Base-by-base conservation (phyloP, 2,888 invertebrate species). In the Ceramica pisi region DNA sequence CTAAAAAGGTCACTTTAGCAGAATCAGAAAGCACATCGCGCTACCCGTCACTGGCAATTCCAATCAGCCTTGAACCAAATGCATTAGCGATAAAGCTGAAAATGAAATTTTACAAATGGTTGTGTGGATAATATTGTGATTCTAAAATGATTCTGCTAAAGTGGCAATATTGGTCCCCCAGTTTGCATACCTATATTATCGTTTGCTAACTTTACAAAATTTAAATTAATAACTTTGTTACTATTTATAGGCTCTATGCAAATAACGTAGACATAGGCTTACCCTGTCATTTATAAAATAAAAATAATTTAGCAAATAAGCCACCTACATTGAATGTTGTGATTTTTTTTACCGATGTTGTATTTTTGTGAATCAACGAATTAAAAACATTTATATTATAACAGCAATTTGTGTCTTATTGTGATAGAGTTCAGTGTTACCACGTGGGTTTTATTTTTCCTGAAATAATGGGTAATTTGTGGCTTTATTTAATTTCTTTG, bases 261-360 rank as follows among this genome's bases (percentile, higher is more conserved):
- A 51, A 67, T 21, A 67, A 41, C 14, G 12, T 41, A 41, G 6
- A 14, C 1, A 14, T 31, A 41, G 9, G 8, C 41, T 16, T 51
- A 21, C 19, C 26, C 55, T 38, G n/a, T 50, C 72, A 35, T 51
- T 16, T 71, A 9, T 38, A 35, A 16, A 16, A 74, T 31, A 26
- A 41, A 38, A 12, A 21, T 72, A 23, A 44, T n/a, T 50, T 19
- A 23, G 6, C 9, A 31, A 31, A 8, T 50, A 31, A 19, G 41
- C n/a, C 53, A 26, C 23, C n/a, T 59, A 26, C 23, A 26, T 21
- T 78, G 14, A 48, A 61, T 50, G 35, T 74, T 61, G 74, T 78
- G 44, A 41, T 48, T 56, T 71, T 74, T 78, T 78, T 19, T 71
- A 57, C 5, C 10, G 10, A 71, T 61, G 60, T 78, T 71, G 72